A percentile compares a stretch with the other conserved stretches of the same genome.
Evolutionary conservation across 2,113 vertebrate genomes (phyloP).

Genomic region (Merops nubicus): DNA sequence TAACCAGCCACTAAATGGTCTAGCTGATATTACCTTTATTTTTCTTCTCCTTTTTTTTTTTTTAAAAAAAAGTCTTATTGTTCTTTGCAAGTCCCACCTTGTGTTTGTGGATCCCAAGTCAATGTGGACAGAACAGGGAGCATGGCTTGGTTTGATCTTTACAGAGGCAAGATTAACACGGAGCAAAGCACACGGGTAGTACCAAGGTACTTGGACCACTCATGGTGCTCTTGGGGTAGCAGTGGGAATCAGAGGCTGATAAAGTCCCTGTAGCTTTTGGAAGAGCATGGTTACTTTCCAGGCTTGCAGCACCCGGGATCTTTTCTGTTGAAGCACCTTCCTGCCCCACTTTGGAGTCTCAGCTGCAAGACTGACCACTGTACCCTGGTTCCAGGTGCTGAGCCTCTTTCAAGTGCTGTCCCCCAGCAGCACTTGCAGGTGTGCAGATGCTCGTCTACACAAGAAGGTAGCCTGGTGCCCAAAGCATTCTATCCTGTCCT

Average conservation of each 20-base stretch:
- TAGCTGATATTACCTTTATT: not conserved
- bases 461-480: not conserved
- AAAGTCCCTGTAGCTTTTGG: not conserved
- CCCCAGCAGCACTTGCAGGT: not conserved
- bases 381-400: not conserved
- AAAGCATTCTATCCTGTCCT: not conserved
- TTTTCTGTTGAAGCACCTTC: not conserved
- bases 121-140: not conserved
- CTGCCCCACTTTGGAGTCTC: not conserved
- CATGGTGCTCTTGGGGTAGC: not conserved
- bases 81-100: not conserved
- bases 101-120: not conserved
- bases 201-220: not conserved
- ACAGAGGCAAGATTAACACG: not conserved
- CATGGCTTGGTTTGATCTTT: not conserved
- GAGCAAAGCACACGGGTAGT: not conserved
- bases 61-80: no score
- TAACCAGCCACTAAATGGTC: not conserved
- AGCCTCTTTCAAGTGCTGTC: not conserved
- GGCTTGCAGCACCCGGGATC: not conserved
- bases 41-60: not conserved
- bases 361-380: not conserved
- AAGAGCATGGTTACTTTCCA: not conserved
- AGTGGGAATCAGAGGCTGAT: not conserved
- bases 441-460: not conserved